Evolutionary conservation across 2,888 invertebrate genomes (phyloP), one percentile per base, ranked within the genome.

Genomic region (Cerceris ruficornis): DNA sequence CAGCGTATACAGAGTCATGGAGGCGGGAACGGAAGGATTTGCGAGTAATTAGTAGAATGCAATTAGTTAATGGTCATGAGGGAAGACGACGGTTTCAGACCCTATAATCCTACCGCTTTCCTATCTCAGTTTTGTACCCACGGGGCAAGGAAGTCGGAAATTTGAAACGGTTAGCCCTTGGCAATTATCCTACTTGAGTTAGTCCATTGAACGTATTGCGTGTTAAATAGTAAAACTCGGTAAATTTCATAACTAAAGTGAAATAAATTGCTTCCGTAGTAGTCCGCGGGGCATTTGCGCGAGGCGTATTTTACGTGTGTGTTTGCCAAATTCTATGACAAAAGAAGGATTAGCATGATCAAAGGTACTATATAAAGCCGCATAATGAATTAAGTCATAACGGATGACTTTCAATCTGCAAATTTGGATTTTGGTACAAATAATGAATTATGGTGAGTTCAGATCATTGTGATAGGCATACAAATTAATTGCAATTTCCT

Each of bases 31-130:
- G 76, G 61, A 83, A 80, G 82, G 86, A 86, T 86, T 86, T 85
- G 79, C 76, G 78, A 87, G 83, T 86, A 87, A 87, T 88, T 85
- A 86, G 82, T 75, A 75, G 80, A 83, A 84, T 83, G 84, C 85
- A 88, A 88, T 88, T 87, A 87, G 84, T 86, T 88, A 87, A 88
- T 88, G 86, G 86, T 81, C 81, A 79, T 81, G 77, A 78, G 78
- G 76, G 76, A 80, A 81, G 71, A 66, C 77, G 80, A 80, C 73
- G 79, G 73, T 79, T 84, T 78, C 69, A 72, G 71, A 68, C 70
- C 68, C 79, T 79, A 69, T 86, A 80, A 86, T 86, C 76, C 75
- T 69, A 55, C 64, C 61, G 64, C 69, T 80, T 69, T 58, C 70
- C 62, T 55, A 61, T 66, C 68, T 75, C 67, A 61, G 68, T 65